Evolutionary conservation across 2,113 vertebrate species (phyloP).

Genomic region (Otocyon megalotis): DNA sequence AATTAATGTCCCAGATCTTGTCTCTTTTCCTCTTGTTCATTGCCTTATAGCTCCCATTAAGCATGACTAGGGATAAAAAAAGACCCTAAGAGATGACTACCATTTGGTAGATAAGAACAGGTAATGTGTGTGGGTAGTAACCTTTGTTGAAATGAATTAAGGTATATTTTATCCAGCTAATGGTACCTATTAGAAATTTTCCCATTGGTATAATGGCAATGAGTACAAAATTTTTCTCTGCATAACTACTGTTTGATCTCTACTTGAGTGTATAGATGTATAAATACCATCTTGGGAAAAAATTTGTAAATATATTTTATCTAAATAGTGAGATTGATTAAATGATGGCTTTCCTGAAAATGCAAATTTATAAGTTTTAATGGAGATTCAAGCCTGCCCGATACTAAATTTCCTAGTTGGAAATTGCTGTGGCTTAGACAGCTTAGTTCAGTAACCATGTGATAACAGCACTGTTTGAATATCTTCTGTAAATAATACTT

Average conservation of each 20-base stretch:
- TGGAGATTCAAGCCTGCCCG: neutral
- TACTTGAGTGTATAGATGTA: slow-evolving; percentile 21
- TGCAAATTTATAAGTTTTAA: slow-evolving; percentile 40
- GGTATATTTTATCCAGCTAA: slow-evolving; percentile 10
- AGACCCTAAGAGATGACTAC: neutral
- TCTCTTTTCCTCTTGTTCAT: slow-evolving; percentile 18
- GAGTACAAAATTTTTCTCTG: neutral
- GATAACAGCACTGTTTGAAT: slow-evolving; percentile 17
- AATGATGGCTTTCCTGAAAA: slow-evolving; percentile 57
- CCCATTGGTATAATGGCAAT: slow-evolving; percentile 19
- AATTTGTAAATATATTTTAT: slow-evolving; percentile 17
- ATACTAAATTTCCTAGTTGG: slow-evolving; percentile 7
- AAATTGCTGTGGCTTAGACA: slow-evolving; percentile 10
- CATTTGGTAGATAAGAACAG: neutral
- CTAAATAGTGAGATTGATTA: slow-evolving; percentile 47
- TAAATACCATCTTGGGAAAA: slow-evolving; percentile 45
- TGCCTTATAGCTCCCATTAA: slow-evolving; percentile 3
- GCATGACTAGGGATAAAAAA: slow-evolving; percentile 3
- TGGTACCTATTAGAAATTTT: slow-evolving; percentile 34
- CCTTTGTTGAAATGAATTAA: slow-evolving; percentile 56
- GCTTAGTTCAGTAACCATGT: slow-evolving; percentile 16
- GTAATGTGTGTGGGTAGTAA: neutral
- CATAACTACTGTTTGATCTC: neutral
- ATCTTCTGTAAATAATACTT: slow-evolving; percentile 34
- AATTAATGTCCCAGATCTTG: neutral